phyloP scores from a whole-genome alignment of 2,888 invertebrate genomes.

The Dione juno region DNA sequence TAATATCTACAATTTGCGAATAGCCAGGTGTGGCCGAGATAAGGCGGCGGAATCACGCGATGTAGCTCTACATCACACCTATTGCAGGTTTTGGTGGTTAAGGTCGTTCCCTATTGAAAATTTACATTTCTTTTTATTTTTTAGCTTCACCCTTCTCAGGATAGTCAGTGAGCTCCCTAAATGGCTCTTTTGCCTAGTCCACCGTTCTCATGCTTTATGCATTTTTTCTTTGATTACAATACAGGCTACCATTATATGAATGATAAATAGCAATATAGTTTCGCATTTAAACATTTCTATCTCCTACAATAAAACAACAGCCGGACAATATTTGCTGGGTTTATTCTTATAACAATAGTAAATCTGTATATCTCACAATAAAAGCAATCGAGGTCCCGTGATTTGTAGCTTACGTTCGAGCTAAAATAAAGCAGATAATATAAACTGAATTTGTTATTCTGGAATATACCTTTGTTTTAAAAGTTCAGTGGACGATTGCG shows the following conservation, averaged over 20 bases:
- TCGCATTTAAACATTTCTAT: conserved; percentile 19
- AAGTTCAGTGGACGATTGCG: conserved; percentile 44
- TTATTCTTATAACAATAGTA: conserved; percentile 41
- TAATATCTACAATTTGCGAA: conserved; percentile 41
- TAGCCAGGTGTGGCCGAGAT: conserved; percentile 64
- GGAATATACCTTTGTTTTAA: conserved; percentile 40
- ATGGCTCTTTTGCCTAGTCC: no score
- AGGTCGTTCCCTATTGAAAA: conserved; percentile 27
- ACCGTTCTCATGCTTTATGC: no score
- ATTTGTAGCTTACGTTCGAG: conserved; percentile 44
- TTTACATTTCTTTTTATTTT: conserved; percentile 1
- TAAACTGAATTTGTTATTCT: conserved; percentile 43
- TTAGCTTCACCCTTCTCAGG: no score
- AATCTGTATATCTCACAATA: conserved; percentile 36
- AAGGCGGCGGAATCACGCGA: conserved; percentile 61
- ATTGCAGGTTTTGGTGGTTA: conserved; percentile 47
- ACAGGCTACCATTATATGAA: not conserved
- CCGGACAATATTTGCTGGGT: conserved; percentile 30
- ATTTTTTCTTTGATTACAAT: no score
- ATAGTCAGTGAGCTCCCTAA: no score
- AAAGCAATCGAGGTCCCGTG: conserved; percentile 42
- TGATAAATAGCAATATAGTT: not conserved
- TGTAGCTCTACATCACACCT: conserved; percentile 58
- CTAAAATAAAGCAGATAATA: conserved; percentile 44
- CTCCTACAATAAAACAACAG: conserved; percentile 27